Base-by-base conservation (phyloP, 1,140 invertebrate genomes). In the Gryllus bimaculatus region DNA sequence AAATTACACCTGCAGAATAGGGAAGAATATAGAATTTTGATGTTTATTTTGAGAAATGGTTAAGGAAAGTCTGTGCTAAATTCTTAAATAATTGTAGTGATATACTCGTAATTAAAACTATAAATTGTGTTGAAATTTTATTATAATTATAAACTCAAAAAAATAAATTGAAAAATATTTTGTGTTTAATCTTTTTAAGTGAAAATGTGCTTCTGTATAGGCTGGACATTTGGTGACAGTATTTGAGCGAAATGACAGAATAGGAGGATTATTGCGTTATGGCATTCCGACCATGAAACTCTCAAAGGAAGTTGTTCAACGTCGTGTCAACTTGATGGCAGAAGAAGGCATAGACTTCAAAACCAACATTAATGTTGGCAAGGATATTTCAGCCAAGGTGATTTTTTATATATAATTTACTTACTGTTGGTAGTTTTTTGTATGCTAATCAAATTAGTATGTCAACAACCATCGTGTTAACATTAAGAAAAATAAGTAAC, bases 221-320 rank as follows among this genome's bases (percentile, higher is more conserved):
- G 94, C 92, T 81, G 95, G 95, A 8, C 96, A 98, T 87, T 87
- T 87, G 15, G 96, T 99, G 0, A 98, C 96, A 3, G 97, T 99
- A 39, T 99, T 94, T 87, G 98, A 99, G 86, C 89, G 98, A 79
- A 99, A 99, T 86, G 97, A 99, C 86, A 90, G 96, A 21, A 87
- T 97, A 54, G 98, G 98, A 79, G 98, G 98, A 2, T 88, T 99
- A 8, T 88, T 99, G 12, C 95, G 98, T 84, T 99, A 99, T 86
- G 98, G 98, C 77, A 99, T 99, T 83, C 98, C 98, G 48, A 97
- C 95, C 0, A 99, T 99, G 96, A 99, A 99, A 87, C 88, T 99
- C 0, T 93, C 93, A 80, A 99, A 98, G 86, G 91, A 93, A 81
- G 94, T 98, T 79, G 96, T 99, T 4, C 93, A 96, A 82, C 89